Evolutionary conservation across 2,113 vertebrate genomes (phyloP).

Genomic region (Paraplagusia blochii): DNA sequence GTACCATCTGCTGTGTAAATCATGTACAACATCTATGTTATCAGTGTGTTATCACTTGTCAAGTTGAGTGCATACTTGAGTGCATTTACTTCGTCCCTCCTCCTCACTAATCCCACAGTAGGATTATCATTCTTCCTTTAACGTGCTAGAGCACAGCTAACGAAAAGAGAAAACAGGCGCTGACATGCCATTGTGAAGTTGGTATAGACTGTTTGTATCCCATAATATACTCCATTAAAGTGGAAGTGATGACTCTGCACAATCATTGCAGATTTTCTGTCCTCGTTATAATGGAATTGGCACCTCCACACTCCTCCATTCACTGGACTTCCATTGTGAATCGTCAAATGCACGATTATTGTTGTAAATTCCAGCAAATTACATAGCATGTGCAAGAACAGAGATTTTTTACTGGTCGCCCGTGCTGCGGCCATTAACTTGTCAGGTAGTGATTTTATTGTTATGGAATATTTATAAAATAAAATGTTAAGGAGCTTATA

Average conservation of each 20-base stretch:
- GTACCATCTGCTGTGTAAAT: conserved; percentile 23
- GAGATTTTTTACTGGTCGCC: conserved; percentile 36
- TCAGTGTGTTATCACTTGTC: conserved; percentile 44
- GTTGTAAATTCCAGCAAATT: conserved; percentile 34
- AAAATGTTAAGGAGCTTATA: conserved; percentile 58
- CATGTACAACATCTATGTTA: conserved; percentile 23
- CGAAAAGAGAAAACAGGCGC: conserved; percentile 33
- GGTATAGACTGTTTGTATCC: conserved; percentile 23
- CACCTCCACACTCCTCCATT: conserved; percentile 34
- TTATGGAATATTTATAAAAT: conserved; percentile 40
- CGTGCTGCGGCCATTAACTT: conserved; percentile 49
- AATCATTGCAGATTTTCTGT: conserved; percentile 31
- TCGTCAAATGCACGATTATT: conserved; percentile 20
- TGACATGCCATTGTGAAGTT: conserved; percentile 45
- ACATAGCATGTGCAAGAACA: conserved; percentile 14
- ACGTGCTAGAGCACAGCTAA: conserved; percentile 36
- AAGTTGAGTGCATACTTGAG: conserved; percentile 47
- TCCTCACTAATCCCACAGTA: conserved; percentile 48
- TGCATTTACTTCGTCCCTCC: conserved; percentile 19
- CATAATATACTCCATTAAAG: conserved; percentile 35
- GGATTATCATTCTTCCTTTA: conserved; percentile 59
- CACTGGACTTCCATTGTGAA: conserved; percentile 29
- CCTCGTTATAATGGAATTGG: conserved; percentile 64
- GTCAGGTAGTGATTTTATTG: conserved; percentile 52
- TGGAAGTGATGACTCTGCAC: conserved; percentile 45